Evolutionary conservation across 2,888 invertebrate genomes (phyloP).

Genomic region (Chaitophorus viminalis): DNA sequence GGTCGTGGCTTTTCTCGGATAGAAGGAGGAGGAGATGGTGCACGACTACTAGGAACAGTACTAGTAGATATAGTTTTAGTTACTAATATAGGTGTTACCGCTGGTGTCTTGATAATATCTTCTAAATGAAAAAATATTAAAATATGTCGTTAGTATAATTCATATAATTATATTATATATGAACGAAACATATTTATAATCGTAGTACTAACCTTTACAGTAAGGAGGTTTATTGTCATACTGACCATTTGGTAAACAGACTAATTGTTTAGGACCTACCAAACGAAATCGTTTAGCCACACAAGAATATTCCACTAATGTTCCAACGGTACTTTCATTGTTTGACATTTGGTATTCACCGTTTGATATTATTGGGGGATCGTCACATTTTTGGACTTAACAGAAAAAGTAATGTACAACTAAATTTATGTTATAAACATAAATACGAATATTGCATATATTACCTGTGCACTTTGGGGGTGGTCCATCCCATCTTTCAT

Average conservation of each 20-base stretch:
- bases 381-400: conserved; percentile 78
- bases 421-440: not conserved
- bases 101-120: conserved; percentile 69
- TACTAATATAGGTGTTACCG: conserved; percentile 65
- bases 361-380: conserved; percentile 75
- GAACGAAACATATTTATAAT: not conserved
- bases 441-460: conserved; percentile 64
- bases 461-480: conserved; percentile 87
- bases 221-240: conserved; percentile 82
- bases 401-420: not conserved
- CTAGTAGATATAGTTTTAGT: conserved; percentile 65
- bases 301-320: conserved; percentile 81
- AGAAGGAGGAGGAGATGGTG: not conserved
- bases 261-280: conserved; percentile 75
- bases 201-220: conserved; percentile 72
- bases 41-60: conserved; percentile 62
- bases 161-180: not conserved
- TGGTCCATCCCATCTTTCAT: conserved; percentile 93
- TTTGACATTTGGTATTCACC: conserved; percentile 71
- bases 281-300: conserved; percentile 75
- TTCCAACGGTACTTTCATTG: conserved; percentile 75
- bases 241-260: conserved; percentile 80
- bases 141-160: not conserved
- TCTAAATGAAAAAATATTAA: conserved; percentile 67
- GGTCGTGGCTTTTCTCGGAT: conserved; percentile 65